Base-by-base conservation (phyloP, 2,888 invertebrate genomes). In the Corbicula japonica region DNA sequence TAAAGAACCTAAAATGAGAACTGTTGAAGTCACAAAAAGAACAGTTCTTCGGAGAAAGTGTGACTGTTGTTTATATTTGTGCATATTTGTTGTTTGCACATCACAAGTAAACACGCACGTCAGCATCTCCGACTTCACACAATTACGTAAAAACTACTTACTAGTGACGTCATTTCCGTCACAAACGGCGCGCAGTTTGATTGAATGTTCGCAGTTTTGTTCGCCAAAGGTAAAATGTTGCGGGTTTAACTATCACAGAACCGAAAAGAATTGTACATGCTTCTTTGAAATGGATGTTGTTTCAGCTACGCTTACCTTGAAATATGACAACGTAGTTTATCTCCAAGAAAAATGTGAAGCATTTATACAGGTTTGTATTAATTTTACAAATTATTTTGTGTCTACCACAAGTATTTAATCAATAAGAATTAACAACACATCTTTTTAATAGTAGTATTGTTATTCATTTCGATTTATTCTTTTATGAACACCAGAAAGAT, bases 171-270 rank as follows among this genome's bases (percentile, higher is more conserved):
- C 38, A 23, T 28, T 38, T 38, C 18, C 35, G 35, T 2, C 41
- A 21, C 35, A 21, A 26, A 0, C 23, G 15, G 12, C 35, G 10
- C 23, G 65, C 2, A 65, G 65, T 52, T 21, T 65, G 10, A 18
- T 65, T n/a, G 52, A 65, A 0, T 65, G 65, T 28, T 50, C 65
- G 35, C 34, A 65, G 50, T 8, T 21, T 10, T 65, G 65, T 28
- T 18, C 52, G 12, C 18, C 35, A 1, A 6, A 35, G 6, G 52
- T 28, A n/a, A 35, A 5, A 6, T 50, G 65, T 23, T 65, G 65
- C 35, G 65, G 65, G 4, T 65, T 35, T 26, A 65, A 52, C n/a
- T 65, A 35, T 28, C 21, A 35, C 2, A 34, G 28, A 23, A 34
- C n/a, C 1, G 26, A 35, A 15, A 65, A 38, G 28, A 23, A 23